phyloP scores from a whole-genome alignment of 2,888 invertebrate genomes.

The Criorhina ranunculi region DNA sequence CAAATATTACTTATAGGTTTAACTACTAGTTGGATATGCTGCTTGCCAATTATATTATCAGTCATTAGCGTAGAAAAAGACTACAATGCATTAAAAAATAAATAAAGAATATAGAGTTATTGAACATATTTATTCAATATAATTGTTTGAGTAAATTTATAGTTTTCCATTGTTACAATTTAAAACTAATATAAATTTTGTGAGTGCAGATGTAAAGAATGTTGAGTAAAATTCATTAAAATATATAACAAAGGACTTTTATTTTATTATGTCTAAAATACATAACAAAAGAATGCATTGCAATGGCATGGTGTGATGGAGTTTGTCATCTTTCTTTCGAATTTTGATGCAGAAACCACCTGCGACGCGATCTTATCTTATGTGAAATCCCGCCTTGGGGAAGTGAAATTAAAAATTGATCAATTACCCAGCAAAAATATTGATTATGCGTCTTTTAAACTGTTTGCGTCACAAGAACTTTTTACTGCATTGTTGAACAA shows the following conservation, averaged over 20 bases:
- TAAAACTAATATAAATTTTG: conserved; percentile 2
- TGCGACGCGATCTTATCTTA: too few relatives aligned
- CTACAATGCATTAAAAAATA: conserved; percentile 20
- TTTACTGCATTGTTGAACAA: too few relatives aligned
- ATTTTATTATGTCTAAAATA: background rate
- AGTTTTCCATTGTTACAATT: conserved; percentile 25
- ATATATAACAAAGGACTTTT: background rate
- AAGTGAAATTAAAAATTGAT: too few relatives aligned
- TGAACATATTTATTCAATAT: background rate
- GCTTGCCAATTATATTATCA: conserved; percentile 28
- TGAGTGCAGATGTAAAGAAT: background rate
- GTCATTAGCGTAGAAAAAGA: conserved; percentile 6
- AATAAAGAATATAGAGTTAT: conserved; percentile 3
- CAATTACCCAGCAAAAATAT: too few relatives aligned
- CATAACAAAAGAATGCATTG: too few relatives aligned
- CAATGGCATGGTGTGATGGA: too few relatives aligned
- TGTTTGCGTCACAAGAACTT: too few relatives aligned
- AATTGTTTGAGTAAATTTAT: conserved; percentile 27
- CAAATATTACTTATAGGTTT: background rate
- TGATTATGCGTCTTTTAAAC: too few relatives aligned
- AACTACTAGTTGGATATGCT: background rate
- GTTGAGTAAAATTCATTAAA: conserved; percentile 28
- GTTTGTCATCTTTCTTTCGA: too few relatives aligned
- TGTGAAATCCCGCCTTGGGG: too few relatives aligned
- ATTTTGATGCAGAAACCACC: too few relatives aligned